Evolutionary conservation across 2,888 invertebrate genomes (phyloP).

Genomic region (Hyposoter didymator): DNA sequence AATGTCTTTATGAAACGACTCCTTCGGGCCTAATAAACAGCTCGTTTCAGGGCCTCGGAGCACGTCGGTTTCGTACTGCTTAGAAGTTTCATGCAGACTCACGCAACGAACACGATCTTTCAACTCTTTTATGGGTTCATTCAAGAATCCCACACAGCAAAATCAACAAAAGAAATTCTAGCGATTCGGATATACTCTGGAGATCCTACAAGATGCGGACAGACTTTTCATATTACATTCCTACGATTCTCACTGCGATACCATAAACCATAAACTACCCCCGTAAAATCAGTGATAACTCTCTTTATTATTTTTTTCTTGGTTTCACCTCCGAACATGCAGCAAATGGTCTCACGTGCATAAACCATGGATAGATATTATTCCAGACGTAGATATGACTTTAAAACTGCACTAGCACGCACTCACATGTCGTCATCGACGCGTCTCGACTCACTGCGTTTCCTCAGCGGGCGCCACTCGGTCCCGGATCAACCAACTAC

Average conservation of each 20-base stretch:
- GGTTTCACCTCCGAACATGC: not conserved
- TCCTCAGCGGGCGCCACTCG: conserved; percentile 12
- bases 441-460: conserved; percentile 12
- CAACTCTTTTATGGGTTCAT: not conserved
- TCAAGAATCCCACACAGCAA: not conserved
- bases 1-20: not conserved
- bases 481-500: conserved; percentile 9
- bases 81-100: not conserved
- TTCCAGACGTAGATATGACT: not conserved
- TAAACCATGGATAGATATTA: not conserved
- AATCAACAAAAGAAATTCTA: not conserved
- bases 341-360: not conserved
- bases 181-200: not conserved
- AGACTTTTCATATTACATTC: not conserved
- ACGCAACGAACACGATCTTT: not conserved
- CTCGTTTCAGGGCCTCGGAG: not conserved
- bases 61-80: not conserved
- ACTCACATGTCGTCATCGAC: conserved; percentile 12
- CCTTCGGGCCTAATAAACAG: not conserved
- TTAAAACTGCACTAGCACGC: conserved; percentile 17
- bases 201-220: not conserved
- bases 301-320: not conserved
- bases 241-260: not conserved
- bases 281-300: conserved; percentile 7
- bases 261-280: conserved; percentile 9